Percentiles rank a stretch among this genome's conserved stretches.
phyloP scores from a whole-genome alignment of 2,113 vertebrate species.

The Gorilla gorilla region DNA sequence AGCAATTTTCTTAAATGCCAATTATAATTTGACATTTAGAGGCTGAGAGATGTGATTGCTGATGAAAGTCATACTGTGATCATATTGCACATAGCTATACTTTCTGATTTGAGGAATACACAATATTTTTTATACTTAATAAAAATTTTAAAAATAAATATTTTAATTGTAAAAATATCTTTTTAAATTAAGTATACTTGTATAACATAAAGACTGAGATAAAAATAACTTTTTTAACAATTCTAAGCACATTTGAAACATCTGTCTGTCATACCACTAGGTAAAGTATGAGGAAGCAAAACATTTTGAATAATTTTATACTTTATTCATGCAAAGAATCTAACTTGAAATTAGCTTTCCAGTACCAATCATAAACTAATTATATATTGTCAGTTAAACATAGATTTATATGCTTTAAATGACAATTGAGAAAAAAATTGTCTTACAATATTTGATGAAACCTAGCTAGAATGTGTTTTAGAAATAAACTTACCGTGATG shows the following conservation, averaged over 20 bases:
- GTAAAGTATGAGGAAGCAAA: not conserved
- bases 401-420: not conserved
- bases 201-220: not conserved
- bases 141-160: slow-evolving; percentile 14
- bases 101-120: slow-evolving; percentile 38
- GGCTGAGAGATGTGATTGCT: slow-evolving; percentile 58
- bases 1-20: slow-evolving; percentile 80
- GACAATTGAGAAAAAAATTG: not conserved
- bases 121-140: slow-evolving; percentile 20
- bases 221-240: not conserved
- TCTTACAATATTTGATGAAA: slow-evolving; percentile 32
- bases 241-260: not conserved
- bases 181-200: not conserved
- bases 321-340: not conserved
- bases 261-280: not conserved
- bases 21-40: slow-evolving; percentile 73
- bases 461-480: slow-evolving; percentile 16
- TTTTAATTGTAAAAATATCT: not conserved
- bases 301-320: not conserved
- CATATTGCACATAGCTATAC: slow-evolving; percentile 48
- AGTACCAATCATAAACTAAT: slow-evolving; percentile 9
- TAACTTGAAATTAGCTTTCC: not conserved
- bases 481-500: not conserved
- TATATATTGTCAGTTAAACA: slow-evolving; percentile 4
- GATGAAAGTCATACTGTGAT: slow-evolving; percentile 60